A percentile compares a stretch with the other conserved stretches of the same genome.
These are phyloP conservation scores for Pipistrellus nathusii DNA, from an alignment of 2,797 vertebrate species.

Conservation along the genomic window DNA sequence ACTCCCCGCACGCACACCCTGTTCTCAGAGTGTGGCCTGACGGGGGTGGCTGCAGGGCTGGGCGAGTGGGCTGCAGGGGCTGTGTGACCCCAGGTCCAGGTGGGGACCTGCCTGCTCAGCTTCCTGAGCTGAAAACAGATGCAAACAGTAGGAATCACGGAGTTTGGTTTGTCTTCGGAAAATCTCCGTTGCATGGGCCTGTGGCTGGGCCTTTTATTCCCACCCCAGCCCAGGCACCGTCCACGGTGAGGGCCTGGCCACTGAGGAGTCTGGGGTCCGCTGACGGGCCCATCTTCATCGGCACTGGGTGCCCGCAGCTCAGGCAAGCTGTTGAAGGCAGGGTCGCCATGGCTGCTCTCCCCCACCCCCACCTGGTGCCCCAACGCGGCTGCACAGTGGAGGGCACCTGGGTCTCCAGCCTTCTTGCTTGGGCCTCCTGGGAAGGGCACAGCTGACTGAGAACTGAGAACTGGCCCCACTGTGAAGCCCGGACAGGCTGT, in stretches of 20 bases:
- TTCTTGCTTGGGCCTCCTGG: neutral
- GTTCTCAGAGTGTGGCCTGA: neutral
- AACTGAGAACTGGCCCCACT: neutral
- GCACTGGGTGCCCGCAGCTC: neutral
- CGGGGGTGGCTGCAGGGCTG: neutral
- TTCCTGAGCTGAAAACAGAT: slow-evolving; percentile 73
- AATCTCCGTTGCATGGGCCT: slow-evolving; percentile 71
- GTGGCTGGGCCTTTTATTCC: neutral
- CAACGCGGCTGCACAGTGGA: neutral
- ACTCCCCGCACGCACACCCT: neutral
- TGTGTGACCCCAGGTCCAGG: neutral
- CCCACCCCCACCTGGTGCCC: fast-evolving
- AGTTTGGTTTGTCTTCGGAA: slow-evolving; percentile 20
- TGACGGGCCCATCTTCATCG: fast-evolving
- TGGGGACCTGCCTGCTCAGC: neutral
- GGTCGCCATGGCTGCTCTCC: too few species aligned
- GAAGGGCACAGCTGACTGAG: neutral
- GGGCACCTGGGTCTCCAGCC: neutral
- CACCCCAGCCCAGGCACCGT: fast-evolving
- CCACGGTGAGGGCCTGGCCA: neutral
- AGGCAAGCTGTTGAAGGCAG: neutral
- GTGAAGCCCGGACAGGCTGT: neutral
- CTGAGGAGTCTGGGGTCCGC: fast-evolving
- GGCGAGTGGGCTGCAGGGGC: neutral
- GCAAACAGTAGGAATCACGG: slow-evolving; percentile 68